These are phyloP conservation scores for Frieseomelitta varia DNA, from an alignment of 1,140 invertebrate species.

Conservation along the genomic window DNA sequence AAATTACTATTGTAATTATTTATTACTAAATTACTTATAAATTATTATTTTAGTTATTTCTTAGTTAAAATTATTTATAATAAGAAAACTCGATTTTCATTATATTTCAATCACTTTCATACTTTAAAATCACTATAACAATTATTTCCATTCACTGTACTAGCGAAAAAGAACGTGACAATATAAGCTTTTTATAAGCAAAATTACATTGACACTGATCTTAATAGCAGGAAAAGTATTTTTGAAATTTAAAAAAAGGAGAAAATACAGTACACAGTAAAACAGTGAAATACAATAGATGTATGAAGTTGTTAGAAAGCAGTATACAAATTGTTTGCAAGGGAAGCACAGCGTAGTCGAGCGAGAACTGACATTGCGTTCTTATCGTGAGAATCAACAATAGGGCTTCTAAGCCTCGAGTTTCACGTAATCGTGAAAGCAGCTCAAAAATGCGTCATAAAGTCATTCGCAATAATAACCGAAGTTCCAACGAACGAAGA, in stretches of 20 bases:
- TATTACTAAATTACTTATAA: too few relatives aligned
- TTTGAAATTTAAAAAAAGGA: too few relatives aligned
- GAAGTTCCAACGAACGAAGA: not conserved
- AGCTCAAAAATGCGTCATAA: not conserved
- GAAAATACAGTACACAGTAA: too few relatives aligned
- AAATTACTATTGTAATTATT: too few relatives aligned
- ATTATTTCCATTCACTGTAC: not conserved
- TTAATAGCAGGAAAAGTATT: too few relatives aligned
- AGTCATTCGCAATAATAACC: not conserved
- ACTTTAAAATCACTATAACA: not conserved
- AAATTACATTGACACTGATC: too few relatives aligned
- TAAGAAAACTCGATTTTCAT: not conserved
- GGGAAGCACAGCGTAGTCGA: not conserved
- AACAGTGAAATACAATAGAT: too few relatives aligned
- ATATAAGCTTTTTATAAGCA: too few relatives aligned
- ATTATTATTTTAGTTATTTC: too few relatives aligned
- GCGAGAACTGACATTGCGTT: not conserved
- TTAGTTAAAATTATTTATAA: too few relatives aligned
- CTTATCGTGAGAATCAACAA: not conserved
- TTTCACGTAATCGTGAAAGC: not conserved
- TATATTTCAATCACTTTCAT: not conserved
- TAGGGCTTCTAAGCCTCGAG: constrained; percentile 27
- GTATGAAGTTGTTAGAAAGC: too few relatives aligned
- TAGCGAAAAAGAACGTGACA: not conserved
- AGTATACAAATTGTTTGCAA: too few relatives aligned